Evolutionary conservation across 2,797 vertebrate species (phyloP).

Genomic region (Anguilla pacifica): DNA sequence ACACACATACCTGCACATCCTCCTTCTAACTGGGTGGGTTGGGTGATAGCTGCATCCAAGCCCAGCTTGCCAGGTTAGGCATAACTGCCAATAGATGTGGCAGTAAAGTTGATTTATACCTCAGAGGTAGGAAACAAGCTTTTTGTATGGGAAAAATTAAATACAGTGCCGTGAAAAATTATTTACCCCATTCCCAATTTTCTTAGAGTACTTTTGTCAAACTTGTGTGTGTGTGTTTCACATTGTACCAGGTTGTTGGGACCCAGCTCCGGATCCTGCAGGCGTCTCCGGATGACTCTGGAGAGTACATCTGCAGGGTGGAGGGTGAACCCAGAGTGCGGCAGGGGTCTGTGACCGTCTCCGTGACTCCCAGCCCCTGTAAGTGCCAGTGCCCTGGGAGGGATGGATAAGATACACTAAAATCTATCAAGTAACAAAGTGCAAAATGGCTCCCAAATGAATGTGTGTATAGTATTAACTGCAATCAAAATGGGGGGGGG

Average conservation of each 20-base stretch:
- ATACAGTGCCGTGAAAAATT: no score
- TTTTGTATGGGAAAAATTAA: no score
- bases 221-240: constrained; percentile 25
- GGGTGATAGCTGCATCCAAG: no score
- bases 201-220: constrained; percentile 15
- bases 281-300: constrained; percentile 78
- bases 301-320: constrained; percentile 87
- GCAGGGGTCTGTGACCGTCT: constrained; percentile 80
- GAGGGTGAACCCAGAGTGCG: constrained; percentile 58
- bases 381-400: constrained; percentile 45
- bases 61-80: no score
- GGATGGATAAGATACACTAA: neutral
- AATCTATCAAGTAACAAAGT: neutral
- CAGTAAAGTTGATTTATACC: no score
- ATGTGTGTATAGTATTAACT: neutral
- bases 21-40: no score
- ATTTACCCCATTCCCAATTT: no score
- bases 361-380: constrained; percentile 76
- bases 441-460: neutral
- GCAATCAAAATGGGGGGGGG: neutral
- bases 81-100: no score
- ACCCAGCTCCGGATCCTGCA: constrained; percentile 80
- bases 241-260: constrained; percentile 73
- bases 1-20: no score
- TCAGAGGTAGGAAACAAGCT: no score